Evolutionary conservation across 2,797 vertebrate species (phyloP), one percentile per base, ranked within the genome.

Genomic region (Gouania willdenowi): DNA sequence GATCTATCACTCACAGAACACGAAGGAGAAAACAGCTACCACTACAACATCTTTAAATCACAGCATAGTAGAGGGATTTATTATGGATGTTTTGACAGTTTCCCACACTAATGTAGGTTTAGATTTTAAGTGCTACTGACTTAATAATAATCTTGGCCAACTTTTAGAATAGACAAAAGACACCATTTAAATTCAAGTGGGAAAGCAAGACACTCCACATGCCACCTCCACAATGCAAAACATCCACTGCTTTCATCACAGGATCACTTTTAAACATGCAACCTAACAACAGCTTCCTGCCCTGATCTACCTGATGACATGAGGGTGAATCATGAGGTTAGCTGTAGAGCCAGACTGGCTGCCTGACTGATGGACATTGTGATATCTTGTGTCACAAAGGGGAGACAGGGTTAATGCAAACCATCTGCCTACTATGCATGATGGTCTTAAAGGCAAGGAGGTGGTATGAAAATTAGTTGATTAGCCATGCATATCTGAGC

Each of bases 321-420:
- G 49, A 21, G 53, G 71, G 56, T 79, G 78, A 84, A 62, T 63
- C 62, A 68, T 6, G 51, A 58, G 59, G 59, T 61, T 74, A 80
- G 66, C 77, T 67, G 65, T 44, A 34, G 39, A 65, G 55, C 39
- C 59, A 65, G 27, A 41, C 47, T 35, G 49, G 32, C 37, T 59
- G 49, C 34, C 37, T 58, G 59, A 73, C 46, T 50, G 69, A 77
- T 63, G 45, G 53, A 63, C 55, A 57, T 57, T 66, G 51, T 72
- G 62, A 75, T 69, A 66, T 75, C 71, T 17, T 28, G 27, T 50
- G 39, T 66, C 49, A 61, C 56, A 28, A 52, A 33, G 57, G 26
- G 46, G 43, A 74, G 60, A 66, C 35, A 54, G 57, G 33, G 49
- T 33, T 57, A 71, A 85, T 74, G 40, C 36, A 69, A 85, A 82